Percentiles rank a stretch among this genome's conserved stretches.
These are phyloP conservation scores for Drosophila albomicans DNA, from an alignment of 1,140 invertebrate genomes.

Conservation along the genomic window DNA sequence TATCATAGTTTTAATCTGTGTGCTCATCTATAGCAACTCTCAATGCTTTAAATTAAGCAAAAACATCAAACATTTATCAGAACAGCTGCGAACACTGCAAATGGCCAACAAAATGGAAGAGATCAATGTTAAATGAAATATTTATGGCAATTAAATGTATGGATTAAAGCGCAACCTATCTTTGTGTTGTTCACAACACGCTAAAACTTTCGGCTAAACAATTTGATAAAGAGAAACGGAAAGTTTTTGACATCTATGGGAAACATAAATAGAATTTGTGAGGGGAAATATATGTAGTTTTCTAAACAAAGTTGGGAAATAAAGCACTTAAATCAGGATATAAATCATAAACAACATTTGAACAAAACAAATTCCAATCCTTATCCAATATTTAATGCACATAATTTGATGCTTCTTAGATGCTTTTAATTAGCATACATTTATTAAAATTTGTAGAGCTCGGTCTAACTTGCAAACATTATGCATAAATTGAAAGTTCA, in stretches of 20 bases:
- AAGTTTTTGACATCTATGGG: neutral
- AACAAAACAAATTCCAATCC: too few relatives aligned
- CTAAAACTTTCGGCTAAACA: slow-evolving; percentile 5
- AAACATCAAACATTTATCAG: slow-evolving; percentile 25
- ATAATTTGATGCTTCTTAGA: too few relatives aligned
- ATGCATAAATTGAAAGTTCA: too few relatives aligned
- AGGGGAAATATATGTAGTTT: neutral
- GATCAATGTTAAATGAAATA: slow-evolving; percentile 1
- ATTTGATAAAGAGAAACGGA: slow-evolving; percentile 2
- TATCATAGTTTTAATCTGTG: slow-evolving; percentile 46
- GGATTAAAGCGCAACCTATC: neutral
- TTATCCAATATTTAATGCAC: too few relatives aligned
- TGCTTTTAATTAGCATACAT: too few relatives aligned
- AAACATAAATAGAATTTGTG: neutral
- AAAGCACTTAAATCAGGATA: too few relatives aligned
- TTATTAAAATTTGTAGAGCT: too few relatives aligned
- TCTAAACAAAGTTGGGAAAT: neutral
- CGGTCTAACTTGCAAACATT: too few relatives aligned
- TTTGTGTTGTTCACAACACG: neutral
- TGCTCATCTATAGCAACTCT: neutral
- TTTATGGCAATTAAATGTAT: slow-evolving; percentile 15
- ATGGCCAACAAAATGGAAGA: slow-evolving; percentile 3
- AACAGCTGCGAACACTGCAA: slow-evolving; percentile 12
- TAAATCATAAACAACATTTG: too few relatives aligned
- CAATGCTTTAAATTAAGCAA: neutral